Base-by-base conservation (phyloP, 2,797 vertebrate species). In the Lateolabrax maculatus region DNA sequence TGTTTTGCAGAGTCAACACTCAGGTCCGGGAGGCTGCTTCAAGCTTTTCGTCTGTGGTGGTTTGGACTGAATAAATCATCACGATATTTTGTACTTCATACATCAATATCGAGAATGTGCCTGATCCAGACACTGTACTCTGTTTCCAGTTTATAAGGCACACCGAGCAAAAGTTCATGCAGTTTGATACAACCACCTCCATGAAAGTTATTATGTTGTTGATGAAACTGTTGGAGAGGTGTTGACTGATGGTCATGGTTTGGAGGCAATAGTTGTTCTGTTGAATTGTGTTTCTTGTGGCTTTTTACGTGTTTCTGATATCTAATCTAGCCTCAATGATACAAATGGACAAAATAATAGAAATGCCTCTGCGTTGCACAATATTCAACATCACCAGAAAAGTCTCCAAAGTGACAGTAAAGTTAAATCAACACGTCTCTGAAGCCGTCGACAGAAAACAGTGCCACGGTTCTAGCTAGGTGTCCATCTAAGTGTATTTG, bases 1-100 rank as follows among this genome's bases (percentile, higher is more conserved):
- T 84, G 71, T 72, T 89, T 83, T 66, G 71, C 68, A 73, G 74
- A 80, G 61, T 83, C 70, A 85, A 81, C 66, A 75, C 72, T 19
- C 29, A 6, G 56, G 52, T 58, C 49, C 34, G 52, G 36, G 68
- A 23, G 12, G 61, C 34, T 77, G 64, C 41, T 51, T 15, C 55
- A 16, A 55, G 25, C 52, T 23, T 1, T 4, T n/a, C 16, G 44
- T 18, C 27, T 12, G n/a, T n/a, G n/a, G 13, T 62, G 44, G 8
- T 63, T 46, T 61, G 12, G 13, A 34, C 3, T 52, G 68, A 57
- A 62, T 52, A 18, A 6, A 49, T 43, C 8, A 43, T 5, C 16
- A 31, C 10, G 4, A 46, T 27, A 31, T 56, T 56, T 31, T 31
- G 5, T 71, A 25, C 11, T 7, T 23, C 37, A 60, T 0, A 15